These are phyloP conservation scores for Acronicta psi DNA, from an alignment of 2,888 invertebrate species.

Conservation along the genomic window DNA sequence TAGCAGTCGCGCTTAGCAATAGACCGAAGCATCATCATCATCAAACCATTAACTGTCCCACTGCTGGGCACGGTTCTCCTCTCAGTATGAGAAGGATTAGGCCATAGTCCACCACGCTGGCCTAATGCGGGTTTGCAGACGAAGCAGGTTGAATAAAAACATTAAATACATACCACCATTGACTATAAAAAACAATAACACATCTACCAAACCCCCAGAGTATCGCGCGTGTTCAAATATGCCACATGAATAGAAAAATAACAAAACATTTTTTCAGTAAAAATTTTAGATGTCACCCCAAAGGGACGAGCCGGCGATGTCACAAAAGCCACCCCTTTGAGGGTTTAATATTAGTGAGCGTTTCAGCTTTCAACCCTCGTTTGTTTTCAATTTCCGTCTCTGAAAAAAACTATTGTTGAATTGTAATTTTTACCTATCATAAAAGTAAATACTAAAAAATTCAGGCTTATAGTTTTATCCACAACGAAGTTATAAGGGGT, in stretches of 20 bases:
- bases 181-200: background rate
- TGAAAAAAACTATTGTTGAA: constrained; percentile 25
- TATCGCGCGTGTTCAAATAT: background rate
- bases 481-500: too few relatives aligned
- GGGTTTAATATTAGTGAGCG: constrained; percentile 28
- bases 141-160: too few relatives aligned
- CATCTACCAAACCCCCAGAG: background rate
- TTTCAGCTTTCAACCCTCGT: constrained; percentile 40
- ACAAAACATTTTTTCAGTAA: constrained; percentile 16
- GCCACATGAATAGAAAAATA: constrained; percentile 1
- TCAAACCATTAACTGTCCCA: too few relatives aligned
- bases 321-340: constrained; percentile 39
- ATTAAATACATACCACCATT: background rate
- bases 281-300: constrained; percentile 15
- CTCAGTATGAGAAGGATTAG: too few relatives aligned
- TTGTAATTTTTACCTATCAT: constrained; percentile 14
- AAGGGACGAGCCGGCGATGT: constrained; percentile 19
- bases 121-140: too few relatives aligned
- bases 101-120: too few relatives aligned
- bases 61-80: too few relatives aligned
- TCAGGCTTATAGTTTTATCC: too few relatives aligned
- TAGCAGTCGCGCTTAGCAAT: too few relatives aligned
- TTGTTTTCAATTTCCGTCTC: constrained; percentile 40
- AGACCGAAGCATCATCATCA: too few relatives aligned
- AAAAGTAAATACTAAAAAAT: too few relatives aligned